A percentile compares a stretch with the other conserved stretches of the same genome.
Conservation (phyloP, 2,113 vertebrate species). For the Oreochromis aureus region DNA sequence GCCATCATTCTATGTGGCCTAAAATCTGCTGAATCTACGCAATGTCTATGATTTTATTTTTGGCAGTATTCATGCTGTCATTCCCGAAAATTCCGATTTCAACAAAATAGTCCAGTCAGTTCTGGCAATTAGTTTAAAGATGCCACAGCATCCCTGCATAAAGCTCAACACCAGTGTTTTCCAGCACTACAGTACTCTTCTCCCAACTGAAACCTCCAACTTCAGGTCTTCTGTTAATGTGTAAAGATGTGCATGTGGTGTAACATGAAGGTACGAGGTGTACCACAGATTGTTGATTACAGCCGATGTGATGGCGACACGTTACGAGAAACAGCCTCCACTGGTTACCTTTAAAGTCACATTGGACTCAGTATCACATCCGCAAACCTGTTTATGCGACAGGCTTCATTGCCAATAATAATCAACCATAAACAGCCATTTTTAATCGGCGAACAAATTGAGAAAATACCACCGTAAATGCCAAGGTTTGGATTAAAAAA, state of each 20-base stretch:
- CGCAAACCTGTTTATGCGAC: conserved; percentile 72
- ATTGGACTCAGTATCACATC: conserved; percentile 92
- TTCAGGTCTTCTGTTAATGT: fast-evolving
- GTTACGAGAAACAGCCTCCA: conserved; percentile 26
- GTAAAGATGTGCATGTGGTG: background rate
- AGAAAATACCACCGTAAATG: conserved; percentile 78
- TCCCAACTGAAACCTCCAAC: background rate
- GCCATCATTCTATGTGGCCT: background rate
- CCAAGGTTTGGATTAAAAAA: conserved; percentile 98
- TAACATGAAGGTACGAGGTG: background rate
- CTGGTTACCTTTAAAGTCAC: conserved; percentile 77
- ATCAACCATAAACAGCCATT: conserved; percentile 69
- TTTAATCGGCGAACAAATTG: conserved; percentile 88
- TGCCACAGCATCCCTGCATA: background rate
- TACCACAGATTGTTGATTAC: background rate
- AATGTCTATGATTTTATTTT: background rate
- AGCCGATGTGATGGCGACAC: background rate
- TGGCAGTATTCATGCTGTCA: background rate
- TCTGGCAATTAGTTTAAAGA: background rate
- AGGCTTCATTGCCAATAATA: conserved; percentile 76
- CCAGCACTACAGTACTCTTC: background rate
- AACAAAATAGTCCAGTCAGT: background rate
- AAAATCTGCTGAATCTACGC: background rate
- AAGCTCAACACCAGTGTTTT: background rate
- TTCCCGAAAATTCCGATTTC: background rate